Conservation (phyloP, 2,113 vertebrate genomes). For the Pygoscelis antarcticus region DNA sequence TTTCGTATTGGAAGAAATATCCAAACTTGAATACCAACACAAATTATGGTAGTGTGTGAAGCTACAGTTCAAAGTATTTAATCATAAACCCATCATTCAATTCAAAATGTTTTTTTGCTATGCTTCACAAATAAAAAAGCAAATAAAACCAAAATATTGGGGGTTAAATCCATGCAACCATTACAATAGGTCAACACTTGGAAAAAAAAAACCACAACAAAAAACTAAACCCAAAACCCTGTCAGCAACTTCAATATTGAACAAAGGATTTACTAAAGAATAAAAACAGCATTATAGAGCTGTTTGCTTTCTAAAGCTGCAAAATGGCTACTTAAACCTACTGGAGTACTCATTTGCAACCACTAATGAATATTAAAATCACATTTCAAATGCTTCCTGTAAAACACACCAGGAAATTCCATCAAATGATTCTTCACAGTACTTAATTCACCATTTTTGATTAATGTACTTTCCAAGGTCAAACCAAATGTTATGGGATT, state of each 20-base stretch:
- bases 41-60: background rate
- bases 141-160: background rate
- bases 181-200: background rate
- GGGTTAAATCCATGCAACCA: background rate
- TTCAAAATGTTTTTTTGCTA: background rate
- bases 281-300: background rate
- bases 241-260: background rate
- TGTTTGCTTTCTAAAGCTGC: background rate
- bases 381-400: background rate
- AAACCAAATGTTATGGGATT: background rate
- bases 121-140: background rate
- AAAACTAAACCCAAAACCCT: background rate
- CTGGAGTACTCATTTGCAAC: background rate
- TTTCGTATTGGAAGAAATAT: background rate
- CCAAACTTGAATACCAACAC: background rate
- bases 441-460: background rate
- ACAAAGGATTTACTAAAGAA: background rate
- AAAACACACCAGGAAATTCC: background rate
- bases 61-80: background rate
- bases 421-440: background rate
- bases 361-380: background rate
- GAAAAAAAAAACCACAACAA: accelerated
- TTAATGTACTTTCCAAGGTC: background rate
- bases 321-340: background rate
- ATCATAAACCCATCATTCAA: background rate